phyloP scores from a whole-genome alignment of 2,113 vertebrate genomes.

The Emberiza fucata region DNA sequence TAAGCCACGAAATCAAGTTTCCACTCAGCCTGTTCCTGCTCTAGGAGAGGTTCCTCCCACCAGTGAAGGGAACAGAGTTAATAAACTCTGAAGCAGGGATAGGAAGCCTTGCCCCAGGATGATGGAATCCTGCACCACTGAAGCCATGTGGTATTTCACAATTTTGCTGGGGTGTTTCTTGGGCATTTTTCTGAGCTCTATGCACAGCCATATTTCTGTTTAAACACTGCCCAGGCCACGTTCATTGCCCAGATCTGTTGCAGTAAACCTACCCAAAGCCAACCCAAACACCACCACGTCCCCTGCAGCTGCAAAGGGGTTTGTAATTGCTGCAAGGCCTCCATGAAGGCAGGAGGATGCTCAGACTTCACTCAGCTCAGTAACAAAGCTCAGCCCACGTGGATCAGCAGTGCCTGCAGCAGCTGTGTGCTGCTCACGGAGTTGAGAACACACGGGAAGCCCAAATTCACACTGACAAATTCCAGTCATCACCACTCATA shows the following conservation, averaged over 20 bases:
- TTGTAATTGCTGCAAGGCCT: not conserved
- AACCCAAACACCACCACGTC: fast-evolving
- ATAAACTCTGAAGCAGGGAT: not conserved
- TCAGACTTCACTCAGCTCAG: not conserved
- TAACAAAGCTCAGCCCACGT: fast-evolving
- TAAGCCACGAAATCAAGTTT: slow-evolving; percentile 40
- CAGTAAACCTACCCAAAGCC: not conserved
- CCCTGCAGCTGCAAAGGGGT: not conserved
- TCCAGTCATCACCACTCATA: not conserved
- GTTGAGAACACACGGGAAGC: not conserved
- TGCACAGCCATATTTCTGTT: not conserved
- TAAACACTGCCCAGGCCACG: not conserved
- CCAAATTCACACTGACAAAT: not conserved
- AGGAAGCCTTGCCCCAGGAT: not conserved
- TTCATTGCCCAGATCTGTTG: not conserved
- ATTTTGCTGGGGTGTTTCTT: not conserved
- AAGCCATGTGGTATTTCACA: not conserved
- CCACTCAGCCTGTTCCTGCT: not conserved
- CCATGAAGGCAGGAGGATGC: not conserved
- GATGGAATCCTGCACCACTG: not conserved
- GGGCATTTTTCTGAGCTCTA: not conserved
- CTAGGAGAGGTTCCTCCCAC: not conserved
- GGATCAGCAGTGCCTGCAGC: not conserved
- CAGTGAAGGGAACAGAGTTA: not conserved
- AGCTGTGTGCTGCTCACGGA: not conserved